Evolutionary conservation across 1,140 invertebrate genomes (phyloP).

Genomic region (Heterodera schachtii): DNA sequence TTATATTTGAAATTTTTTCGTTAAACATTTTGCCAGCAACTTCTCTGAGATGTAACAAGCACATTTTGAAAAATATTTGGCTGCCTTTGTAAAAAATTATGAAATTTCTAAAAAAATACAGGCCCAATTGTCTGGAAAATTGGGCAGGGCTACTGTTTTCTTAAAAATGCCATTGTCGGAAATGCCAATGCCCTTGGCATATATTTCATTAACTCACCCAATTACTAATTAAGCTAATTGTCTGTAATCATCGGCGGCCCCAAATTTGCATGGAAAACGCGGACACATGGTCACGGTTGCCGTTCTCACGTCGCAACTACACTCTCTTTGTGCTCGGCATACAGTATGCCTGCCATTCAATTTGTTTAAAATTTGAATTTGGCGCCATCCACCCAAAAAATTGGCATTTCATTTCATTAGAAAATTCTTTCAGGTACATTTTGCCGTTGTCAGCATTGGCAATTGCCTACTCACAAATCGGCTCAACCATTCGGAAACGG

Average conservation of each 20-base stretch:
- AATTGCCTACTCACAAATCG: conserved; percentile 64
- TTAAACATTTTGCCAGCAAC: too few relatives aligned
- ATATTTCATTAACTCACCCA: too few relatives aligned
- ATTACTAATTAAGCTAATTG: conserved; percentile 37
- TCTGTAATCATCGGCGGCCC: conserved; percentile 52
- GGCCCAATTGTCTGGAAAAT: too few relatives aligned
- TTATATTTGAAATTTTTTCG: too few relatives aligned
- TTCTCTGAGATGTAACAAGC: too few relatives aligned
- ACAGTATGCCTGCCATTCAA: conserved; percentile 38
- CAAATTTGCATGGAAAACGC: conserved; percentile 59
- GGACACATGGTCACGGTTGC: conserved; percentile 53
- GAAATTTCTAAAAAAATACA: too few relatives aligned
- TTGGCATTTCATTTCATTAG: background rate
- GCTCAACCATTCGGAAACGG: conserved; percentile 59
- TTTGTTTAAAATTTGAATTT: conserved; percentile 13
- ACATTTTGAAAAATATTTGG: too few relatives aligned
- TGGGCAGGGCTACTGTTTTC: too few relatives aligned
- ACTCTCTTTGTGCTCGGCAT: conserved; percentile 60
- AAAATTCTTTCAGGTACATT: conserved; percentile 35
- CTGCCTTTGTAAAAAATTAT: too few relatives aligned
- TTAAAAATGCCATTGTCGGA: too few relatives aligned
- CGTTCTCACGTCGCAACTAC: conserved; percentile 58
- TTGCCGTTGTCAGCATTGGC: conserved; percentile 58
- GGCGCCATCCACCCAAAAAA: too few relatives aligned
- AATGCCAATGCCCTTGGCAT: background rate